phyloP scores from a whole-genome alignment of 35 echinoderm and acorn worm species.

The Ptychodera flava region DNA sequence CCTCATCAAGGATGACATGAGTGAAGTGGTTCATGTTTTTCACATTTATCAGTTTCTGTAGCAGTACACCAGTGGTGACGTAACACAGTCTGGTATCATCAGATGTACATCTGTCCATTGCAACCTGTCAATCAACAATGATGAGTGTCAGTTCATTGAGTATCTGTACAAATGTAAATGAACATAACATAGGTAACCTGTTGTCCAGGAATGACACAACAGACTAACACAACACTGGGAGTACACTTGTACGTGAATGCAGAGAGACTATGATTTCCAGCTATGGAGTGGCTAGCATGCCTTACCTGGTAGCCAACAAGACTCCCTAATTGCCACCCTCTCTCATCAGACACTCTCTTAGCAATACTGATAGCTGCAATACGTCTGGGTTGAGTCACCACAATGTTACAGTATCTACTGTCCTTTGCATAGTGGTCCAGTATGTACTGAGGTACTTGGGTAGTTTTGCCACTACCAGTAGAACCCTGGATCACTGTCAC shows the following conservation, averaged over 20 bases:
- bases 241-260: no score
- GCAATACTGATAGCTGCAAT: conserved; percentile 99
- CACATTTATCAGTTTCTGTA: conserved; percentile 78
- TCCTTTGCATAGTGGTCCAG: conserved; percentile 73
- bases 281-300: no score
- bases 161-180: no score
- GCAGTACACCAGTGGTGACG: conserved; percentile 78
- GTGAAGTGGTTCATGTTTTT: conserved; percentile 82
- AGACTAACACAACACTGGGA: no score
- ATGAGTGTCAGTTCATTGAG: no score
- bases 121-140: conserved; percentile 85
- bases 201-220: no score
- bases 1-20: conserved; percentile 97
- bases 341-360: conserved; percentile 77
- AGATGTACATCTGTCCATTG: conserved; percentile 61
- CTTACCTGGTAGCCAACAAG: conserved; percentile 92
- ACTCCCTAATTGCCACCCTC: conserved; percentile 86
- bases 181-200: no score
- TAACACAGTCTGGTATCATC: conserved; percentile 78
- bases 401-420: conserved; percentile 86
- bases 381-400: conserved; percentile 91
- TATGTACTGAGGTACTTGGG: conserved; percentile 94
- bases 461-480: conserved; percentile 93
- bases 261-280: no score
- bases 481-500: conserved; percentile 88